These are phyloP conservation scores for Turdus rufiventris DNA, from an alignment of 2,113 vertebrate genomes.

Conservation along the genomic window DNA sequence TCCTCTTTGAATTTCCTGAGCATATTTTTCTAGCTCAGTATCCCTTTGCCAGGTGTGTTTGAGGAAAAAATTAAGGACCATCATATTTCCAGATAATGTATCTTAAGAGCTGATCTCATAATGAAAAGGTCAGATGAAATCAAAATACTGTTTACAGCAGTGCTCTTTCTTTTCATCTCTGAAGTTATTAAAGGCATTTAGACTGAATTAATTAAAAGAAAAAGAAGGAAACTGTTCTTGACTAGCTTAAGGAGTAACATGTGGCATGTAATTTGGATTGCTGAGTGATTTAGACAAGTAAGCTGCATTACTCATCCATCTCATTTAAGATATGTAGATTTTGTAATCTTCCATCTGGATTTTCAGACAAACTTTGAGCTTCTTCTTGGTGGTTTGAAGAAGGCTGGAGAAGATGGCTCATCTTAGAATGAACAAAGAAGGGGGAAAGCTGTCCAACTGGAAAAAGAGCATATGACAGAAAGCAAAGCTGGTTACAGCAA, in stretches of 20 bases:
- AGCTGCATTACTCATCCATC: slow-evolving; percentile 40
- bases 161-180: neutral
- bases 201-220: neutral
- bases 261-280: slow-evolving; percentile 47
- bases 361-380: neutral
- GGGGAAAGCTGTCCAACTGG: neutral
- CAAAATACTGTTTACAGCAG: neutral
- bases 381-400: neutral
- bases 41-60: neutral
- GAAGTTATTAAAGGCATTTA: slow-evolving; percentile 12
- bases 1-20: neutral
- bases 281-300: slow-evolving; percentile 41
- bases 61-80: neutral
- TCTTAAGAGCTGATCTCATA: neutral
- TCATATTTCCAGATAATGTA: neutral
- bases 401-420: neutral
- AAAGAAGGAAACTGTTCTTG: neutral
- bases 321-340: slow-evolving; percentile 27
- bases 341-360: slow-evolving; percentile 29
- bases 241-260: slow-evolving; percentile 40
- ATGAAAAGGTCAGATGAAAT: neutral
- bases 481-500: neutral
- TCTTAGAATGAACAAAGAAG: neutral
- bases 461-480: neutral
- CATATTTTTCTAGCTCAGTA: neutral